Evolutionary conservation across 2,113 vertebrate species (phyloP).

Genomic region (Zapus hudsonius): DNA sequence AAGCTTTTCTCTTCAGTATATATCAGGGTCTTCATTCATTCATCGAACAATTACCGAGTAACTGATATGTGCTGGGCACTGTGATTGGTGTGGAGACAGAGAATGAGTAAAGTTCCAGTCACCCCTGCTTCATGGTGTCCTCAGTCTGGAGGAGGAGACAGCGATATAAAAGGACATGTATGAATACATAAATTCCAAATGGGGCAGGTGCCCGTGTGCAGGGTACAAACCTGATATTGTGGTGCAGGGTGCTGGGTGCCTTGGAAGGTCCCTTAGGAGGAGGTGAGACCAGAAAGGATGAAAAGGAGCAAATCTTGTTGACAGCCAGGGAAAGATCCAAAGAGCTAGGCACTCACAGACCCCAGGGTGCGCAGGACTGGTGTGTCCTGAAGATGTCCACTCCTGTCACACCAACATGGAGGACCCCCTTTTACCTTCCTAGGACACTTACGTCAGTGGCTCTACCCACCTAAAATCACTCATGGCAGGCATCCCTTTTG

Average conservation of each 20-base stretch:
- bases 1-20: background rate
- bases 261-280: background rate
- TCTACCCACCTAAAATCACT: background rate
- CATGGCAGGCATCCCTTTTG: background rate
- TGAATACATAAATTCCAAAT: background rate
- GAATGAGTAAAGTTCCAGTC: background rate
- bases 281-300: background rate
- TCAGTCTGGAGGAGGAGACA: background rate
- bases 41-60: constrained; percentile 14
- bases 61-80: background rate
- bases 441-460: background rate
- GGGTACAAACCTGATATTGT: background rate
- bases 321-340: background rate
- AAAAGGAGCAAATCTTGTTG: background rate
- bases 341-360: background rate
- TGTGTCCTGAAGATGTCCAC: background rate
- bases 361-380: background rate
- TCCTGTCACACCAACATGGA: background rate
- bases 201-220: background rate
- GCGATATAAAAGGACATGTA: background rate
- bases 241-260: background rate
- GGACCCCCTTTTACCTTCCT: background rate
- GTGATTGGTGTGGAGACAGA: background rate
- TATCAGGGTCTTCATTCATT: background rate
- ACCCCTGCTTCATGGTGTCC: background rate